Percentiles rank a stretch among this genome's conserved stretches.
Evolutionary conservation across 2,797 vertebrate species (phyloP).

Genomic region (Spinus pinus): DNA sequence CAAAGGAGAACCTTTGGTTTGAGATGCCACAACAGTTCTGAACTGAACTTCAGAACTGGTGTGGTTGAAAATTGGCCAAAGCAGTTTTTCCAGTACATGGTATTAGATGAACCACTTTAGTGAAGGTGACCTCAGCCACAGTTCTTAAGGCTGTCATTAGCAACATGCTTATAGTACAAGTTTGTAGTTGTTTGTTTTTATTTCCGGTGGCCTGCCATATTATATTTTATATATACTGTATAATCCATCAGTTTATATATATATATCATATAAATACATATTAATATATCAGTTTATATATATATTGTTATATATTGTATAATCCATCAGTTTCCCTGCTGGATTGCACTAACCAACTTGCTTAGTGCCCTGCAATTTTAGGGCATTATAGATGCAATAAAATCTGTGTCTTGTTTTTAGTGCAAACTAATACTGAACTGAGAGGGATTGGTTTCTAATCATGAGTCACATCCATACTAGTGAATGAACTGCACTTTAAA

Average conservation of each 20-base stretch:
- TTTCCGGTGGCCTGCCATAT: not conserved
- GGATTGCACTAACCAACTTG: not conserved
- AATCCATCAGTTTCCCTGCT: not conserved
- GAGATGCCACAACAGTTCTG: not conserved
- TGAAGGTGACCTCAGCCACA: not conserved
- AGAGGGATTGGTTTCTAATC: not conserved
- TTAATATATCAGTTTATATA: too few species aligned
- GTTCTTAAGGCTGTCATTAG: not conserved
- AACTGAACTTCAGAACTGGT: not conserved
- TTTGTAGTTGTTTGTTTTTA: not conserved
- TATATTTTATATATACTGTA: not conserved
- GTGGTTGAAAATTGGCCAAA: not conserved
- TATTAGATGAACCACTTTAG: not conserved
- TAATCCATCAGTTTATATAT: too few species aligned
- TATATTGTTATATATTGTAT: too few species aligned
- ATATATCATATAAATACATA: too few species aligned
- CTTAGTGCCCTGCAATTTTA: not conserved
- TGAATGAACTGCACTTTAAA: not conserved
- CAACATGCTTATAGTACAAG: not conserved
- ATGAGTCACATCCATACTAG: not conserved
- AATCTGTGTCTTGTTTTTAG: not conserved
- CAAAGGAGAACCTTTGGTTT: not conserved
- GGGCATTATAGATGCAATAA: not conserved
- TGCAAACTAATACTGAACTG: not conserved
- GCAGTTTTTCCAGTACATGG: rapidly evolving